phyloP scores from a whole-genome alignment of 2,888 invertebrate species.

The Polyommatus iphigenia region DNA sequence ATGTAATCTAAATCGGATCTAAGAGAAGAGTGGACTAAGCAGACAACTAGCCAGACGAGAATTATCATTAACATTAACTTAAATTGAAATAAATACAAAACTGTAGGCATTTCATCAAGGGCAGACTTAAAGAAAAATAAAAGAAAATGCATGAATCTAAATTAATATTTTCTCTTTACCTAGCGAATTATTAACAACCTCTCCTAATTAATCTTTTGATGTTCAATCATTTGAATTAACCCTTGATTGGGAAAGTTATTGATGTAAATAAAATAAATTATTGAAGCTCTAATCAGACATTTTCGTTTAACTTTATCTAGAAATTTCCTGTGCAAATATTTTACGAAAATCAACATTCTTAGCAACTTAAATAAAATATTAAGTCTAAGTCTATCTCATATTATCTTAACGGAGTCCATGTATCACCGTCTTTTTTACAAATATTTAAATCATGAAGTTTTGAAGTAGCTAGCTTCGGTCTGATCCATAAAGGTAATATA shows the following conservation, averaged over 20 bases:
- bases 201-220: slow-evolving; percentile 78
- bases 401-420: too few relatives aligned
- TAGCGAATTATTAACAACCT: slow-evolving; percentile 69
- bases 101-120: neutral
- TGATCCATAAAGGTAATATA: too few relatives aligned
- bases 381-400: too few relatives aligned
- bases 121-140: neutral
- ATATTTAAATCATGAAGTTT: too few relatives aligned
- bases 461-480: too few relatives aligned
- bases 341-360: neutral
- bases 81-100: neutral
- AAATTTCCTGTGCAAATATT: neutral
- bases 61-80: neutral
- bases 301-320: neutral
- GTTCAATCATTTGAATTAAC: slow-evolving; percentile 73
- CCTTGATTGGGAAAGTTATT: slow-evolving; percentile 30
- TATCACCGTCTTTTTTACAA: too few relatives aligned
- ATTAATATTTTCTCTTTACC: slow-evolving; percentile 73
- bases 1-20: neutral
- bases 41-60: neutral
- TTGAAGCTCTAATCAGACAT: neutral
- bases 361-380: neutral
- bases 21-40: neutral
- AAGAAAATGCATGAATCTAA: slow-evolving; percentile 43
- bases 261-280: slow-evolving; percentile 10